Percentiles rank a stretch among this genome's conserved stretches.
Conservation (phyloP, 1,140 invertebrate genomes). For the Ladona fulva region DNA sequence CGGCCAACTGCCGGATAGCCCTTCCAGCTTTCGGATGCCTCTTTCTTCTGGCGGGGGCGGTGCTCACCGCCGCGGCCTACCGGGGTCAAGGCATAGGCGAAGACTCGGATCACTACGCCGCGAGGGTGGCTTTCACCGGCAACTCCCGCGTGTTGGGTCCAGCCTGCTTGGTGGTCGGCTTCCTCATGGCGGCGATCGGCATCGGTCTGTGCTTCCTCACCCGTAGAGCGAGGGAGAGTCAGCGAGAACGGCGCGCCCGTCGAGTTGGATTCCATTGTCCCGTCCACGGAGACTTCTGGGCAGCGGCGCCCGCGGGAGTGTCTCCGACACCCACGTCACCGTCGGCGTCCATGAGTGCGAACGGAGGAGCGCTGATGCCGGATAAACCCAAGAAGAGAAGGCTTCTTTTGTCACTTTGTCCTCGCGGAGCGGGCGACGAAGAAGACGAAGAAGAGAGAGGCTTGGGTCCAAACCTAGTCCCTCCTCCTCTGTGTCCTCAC, state of each 20-base stretch:
- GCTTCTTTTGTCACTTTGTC: neutral
- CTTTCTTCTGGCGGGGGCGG: constrained; percentile 60
- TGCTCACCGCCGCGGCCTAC: constrained; percentile 67
- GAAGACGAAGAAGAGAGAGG: constrained; percentile 14
- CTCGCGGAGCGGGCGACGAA: neutral
- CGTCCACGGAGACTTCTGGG: constrained; percentile 65
- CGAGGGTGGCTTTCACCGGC: constrained; percentile 58
- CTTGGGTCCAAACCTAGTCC: constrained; percentile 33
- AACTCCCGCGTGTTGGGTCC: constrained; percentile 61
- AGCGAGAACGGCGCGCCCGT: constrained; percentile 42
- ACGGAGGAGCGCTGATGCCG: constrained; percentile 30
- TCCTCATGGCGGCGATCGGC: constrained; percentile 53
- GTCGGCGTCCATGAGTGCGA: constrained; percentile 28
- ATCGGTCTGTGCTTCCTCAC: constrained; percentile 53
- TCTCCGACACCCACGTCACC: constrained; percentile 35
- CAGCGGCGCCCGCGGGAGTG: constrained; percentile 33
- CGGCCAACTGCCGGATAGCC: constrained; percentile 63
- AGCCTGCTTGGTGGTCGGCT: constrained; percentile 58
- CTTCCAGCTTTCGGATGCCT: constrained; percentile 63
- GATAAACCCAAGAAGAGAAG: constrained; percentile 6
- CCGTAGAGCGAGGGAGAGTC: constrained; percentile 35
- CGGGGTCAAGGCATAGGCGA: constrained; percentile 58
- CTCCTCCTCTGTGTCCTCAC: constrained; percentile 56
- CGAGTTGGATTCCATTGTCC: constrained; percentile 65
- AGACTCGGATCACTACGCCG: constrained; percentile 56